Conservation (phyloP, 64 coral and sea anemone genomes). For the Pachyseris speciosa region DNA sequence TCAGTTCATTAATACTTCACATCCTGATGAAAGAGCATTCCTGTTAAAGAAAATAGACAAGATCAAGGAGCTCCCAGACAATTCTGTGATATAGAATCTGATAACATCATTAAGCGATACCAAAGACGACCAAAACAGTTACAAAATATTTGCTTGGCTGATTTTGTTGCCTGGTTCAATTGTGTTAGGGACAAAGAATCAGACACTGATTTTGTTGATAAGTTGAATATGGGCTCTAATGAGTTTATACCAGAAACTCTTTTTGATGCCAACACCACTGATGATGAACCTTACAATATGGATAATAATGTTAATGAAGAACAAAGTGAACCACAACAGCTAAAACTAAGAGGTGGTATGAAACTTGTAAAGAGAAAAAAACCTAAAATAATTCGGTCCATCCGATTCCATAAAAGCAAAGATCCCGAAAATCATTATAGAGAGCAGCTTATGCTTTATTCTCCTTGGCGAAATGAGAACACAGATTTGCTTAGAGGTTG, state of each 20-base stretch:
- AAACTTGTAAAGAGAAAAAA: constrained; percentile 45
- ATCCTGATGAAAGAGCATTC: constrained; percentile 68
- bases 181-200: not conserved
- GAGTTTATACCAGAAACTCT: constrained; percentile 40
- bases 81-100: constrained; percentile 79
- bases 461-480: constrained; percentile 59
- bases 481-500: constrained; percentile 26
- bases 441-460: constrained; percentile 67
- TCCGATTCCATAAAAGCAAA: constrained; percentile 62
- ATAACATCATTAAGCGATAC: no score
- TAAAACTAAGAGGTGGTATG: constrained; percentile 36
- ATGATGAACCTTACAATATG: constrained; percentile 24
- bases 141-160: no score
- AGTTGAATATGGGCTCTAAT: constrained; percentile 3
- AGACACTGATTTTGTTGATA: no score
- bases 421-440: no score
- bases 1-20: constrained; percentile 69
- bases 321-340: constrained; percentile 29
- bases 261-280: constrained; percentile 40
- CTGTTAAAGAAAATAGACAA: constrained; percentile 68
- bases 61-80: constrained; percentile 73
- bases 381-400: constrained; percentile 56
- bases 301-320: constrained; percentile 28
- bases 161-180: constrained; percentile 30
- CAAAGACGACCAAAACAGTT: no score